phyloP scores from a whole-genome alignment of 2,888 invertebrate species.

The Hecatera dysodea region DNA sequence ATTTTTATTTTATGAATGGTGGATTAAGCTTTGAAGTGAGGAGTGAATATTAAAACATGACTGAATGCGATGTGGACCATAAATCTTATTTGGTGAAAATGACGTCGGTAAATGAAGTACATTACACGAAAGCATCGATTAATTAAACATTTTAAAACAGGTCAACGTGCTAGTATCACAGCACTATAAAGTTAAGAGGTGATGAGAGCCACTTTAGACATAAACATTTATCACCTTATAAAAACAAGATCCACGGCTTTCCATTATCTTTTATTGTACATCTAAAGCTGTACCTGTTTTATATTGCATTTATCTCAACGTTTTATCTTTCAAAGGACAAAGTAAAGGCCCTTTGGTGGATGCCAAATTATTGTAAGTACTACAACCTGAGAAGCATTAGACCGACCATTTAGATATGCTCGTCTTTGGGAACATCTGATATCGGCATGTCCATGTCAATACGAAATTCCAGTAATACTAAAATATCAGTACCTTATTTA shows the following conservation, averaged over 20 bases:
- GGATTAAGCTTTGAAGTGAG: constrained; percentile 52
- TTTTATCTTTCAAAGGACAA: constrained; percentile 56
- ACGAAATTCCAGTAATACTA: constrained; percentile 7
- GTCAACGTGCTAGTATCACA: constrained; percentile 28
- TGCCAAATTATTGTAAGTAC: constrained; percentile 36
- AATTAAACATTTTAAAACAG: background rate
- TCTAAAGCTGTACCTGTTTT: constrained; percentile 60
- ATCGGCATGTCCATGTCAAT: constrained; percentile 17
- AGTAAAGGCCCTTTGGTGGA: constrained; percentile 36
- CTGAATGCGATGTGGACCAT: constrained; percentile 16
- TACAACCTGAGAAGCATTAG: constrained; percentile 27
- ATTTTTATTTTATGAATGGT: constrained; percentile 67
- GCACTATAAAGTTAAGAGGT: constrained; percentile 47
- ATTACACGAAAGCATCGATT: constrained; percentile 2
- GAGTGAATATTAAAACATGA: constrained; percentile 44
- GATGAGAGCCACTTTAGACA: constrained; percentile 56
- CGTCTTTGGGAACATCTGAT: constrained; percentile 24
- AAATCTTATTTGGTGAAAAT: constrained; percentile 38
- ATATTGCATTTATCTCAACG: constrained; percentile 58
- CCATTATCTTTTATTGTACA: constrained; percentile 60
- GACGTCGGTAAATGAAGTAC: constrained; percentile 6
- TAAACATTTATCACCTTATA: constrained; percentile 59
- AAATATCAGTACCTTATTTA: constrained; percentile 24
- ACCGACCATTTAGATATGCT: constrained; percentile 38
- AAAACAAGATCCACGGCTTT: constrained; percentile 56